Conservation (phyloP, 2,113 vertebrate genomes). For the Hassar affinis region DNA sequence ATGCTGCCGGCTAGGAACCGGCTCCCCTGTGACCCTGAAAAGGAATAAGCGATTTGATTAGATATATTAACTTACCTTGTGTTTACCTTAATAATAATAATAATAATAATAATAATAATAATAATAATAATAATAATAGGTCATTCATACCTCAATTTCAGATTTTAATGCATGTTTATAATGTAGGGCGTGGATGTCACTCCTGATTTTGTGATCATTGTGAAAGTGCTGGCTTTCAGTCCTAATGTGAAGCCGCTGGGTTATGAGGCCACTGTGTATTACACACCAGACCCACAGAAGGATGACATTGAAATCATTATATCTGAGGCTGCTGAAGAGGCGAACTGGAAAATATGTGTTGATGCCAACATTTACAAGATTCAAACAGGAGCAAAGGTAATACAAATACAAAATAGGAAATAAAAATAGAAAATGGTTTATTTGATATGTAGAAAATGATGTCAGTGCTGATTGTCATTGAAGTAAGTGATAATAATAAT, state of each 20-base stretch:
- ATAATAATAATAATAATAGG: background rate
- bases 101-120: background rate
- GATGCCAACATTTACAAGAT: slow-evolving; percentile 51
- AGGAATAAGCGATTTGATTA: too few relatives aligned
- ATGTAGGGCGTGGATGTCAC: slow-evolving; percentile 48
- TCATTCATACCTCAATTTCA: background rate
- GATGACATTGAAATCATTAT: slow-evolving; percentile 62
- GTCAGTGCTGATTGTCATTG: background rate
- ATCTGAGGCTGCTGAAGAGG: slow-evolving; percentile 63
- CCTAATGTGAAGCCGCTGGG: slow-evolving; percentile 60
- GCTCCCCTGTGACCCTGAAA: too few relatives aligned
- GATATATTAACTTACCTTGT: too few relatives aligned
- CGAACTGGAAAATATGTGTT: slow-evolving; percentile 75
- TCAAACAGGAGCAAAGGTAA: slow-evolving; percentile 59
- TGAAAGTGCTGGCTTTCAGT: slow-evolving; percentile 63
- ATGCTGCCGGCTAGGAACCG: too few relatives aligned
- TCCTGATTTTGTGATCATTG: slow-evolving; percentile 55
- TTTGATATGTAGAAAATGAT: background rate
- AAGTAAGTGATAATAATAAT: background rate
- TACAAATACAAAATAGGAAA: too few relatives aligned
- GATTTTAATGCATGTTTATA: slow-evolving; percentile 13
- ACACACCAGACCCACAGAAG: slow-evolving; percentile 49
- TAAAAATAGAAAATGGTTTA: background rate
- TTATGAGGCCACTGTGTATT: slow-evolving; percentile 62
- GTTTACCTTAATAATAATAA: background rate